phyloP scores from a whole-genome alignment of 2,797 vertebrate species.

The Amblyopsis hoosieri region DNA sequence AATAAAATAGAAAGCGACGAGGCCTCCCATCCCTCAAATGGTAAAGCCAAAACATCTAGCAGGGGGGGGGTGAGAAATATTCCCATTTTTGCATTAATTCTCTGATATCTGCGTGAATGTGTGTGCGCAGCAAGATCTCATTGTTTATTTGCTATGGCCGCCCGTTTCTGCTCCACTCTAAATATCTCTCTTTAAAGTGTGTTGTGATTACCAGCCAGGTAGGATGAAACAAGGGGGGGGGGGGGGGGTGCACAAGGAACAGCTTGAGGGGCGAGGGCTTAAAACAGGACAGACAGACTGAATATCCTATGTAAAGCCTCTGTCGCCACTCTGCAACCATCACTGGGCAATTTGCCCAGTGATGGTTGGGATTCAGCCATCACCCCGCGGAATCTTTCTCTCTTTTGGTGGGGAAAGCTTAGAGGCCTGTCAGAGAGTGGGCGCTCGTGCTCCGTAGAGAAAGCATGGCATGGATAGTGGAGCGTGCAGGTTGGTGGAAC shows the following conservation, averaged over 20 bases:
- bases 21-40: conserved; percentile 16
- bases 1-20: conserved; percentile 11
- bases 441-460: conserved; percentile 29
- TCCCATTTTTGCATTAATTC: conserved; percentile 10
- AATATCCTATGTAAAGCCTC: conserved; percentile 31
- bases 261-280: no score
- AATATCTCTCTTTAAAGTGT: conserved; percentile 39
- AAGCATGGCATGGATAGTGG: conserved; percentile 38
- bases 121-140: neutral
- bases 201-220: conserved; percentile 48
- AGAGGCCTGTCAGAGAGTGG: conserved; percentile 28
- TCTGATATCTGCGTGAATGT: conserved; percentile 19
- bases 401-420: conserved; percentile 32
- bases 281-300: neutral
- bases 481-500: conserved; percentile 65
- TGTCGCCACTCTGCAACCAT: conserved; percentile 41
- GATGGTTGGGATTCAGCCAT: conserved; percentile 39
- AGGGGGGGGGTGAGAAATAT: conserved; percentile 9
- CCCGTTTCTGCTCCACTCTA: conserved; percentile 17
- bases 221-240: neutral
- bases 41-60: conserved; percentile 39
- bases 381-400: conserved; percentile 2
- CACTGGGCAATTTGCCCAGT: conserved; percentile 19
- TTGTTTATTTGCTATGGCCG: conserved; percentile 22
- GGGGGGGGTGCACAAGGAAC: neutral